Percentiles rank a stretch among this genome's conserved stretches.
phyloP scores from a whole-genome alignment of 2,113 vertebrate species.

The Solea senegalensis region DNA sequence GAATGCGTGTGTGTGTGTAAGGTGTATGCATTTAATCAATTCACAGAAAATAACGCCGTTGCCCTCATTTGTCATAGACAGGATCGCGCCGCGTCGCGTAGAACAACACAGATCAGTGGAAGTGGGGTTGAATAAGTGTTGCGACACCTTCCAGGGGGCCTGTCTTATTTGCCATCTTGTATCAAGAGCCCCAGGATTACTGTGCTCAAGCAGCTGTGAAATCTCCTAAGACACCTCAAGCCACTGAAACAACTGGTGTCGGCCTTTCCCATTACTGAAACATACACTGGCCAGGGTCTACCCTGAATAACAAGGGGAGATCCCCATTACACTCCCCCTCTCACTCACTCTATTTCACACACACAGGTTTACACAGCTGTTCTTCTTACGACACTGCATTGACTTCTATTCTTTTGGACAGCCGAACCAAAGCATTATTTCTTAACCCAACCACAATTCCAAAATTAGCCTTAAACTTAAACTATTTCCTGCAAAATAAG shows the following conservation, averaged over 20 bases:
- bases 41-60: constrained; percentile 29
- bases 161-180: constrained; percentile 78
- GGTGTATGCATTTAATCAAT: constrained; percentile 6
- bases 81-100: constrained; percentile 18
- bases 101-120: constrained; percentile 51
- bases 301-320: constrained; percentile 65
- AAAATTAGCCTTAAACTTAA: no score
- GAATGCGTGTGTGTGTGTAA: neutral
- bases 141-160: constrained; percentile 59
- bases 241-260: constrained; percentile 70
- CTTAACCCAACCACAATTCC: no score
- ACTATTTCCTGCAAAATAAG: no score
- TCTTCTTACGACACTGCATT: no score
- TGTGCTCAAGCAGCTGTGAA: constrained; percentile 81
- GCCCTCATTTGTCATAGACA: constrained; percentile 47
- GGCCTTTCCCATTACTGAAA: constrained; percentile 51
- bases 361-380: neutral
- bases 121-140: constrained; percentile 56
- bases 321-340: neutral
- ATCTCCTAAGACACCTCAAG: constrained; percentile 74
- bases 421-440: neutral
- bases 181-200: constrained; percentile 76
- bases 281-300: constrained; percentile 52
- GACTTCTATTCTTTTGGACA: no score
- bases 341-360: neutral